Conservation (phyloP, 2,113 vertebrate species). For the Cochlearius cochlearius region DNA sequence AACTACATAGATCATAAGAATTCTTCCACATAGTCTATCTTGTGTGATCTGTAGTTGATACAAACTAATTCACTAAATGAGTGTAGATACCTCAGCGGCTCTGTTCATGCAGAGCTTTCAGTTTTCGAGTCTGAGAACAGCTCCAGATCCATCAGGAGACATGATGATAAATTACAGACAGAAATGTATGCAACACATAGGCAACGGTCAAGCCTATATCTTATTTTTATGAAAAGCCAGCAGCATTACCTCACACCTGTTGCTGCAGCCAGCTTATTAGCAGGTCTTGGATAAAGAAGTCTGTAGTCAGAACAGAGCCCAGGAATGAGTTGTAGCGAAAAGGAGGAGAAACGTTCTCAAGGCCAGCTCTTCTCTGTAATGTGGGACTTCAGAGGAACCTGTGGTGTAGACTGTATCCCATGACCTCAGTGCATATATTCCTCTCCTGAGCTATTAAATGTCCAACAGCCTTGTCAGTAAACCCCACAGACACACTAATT, state of each 20-base stretch:
- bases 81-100: background rate
- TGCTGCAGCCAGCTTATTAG: background rate
- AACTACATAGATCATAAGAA: background rate
- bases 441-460: background rate
- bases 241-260: background rate
- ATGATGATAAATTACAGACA: background rate
- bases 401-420: background rate
- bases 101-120: background rate
- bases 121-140: background rate
- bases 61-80: background rate
- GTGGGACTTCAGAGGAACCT: background rate
- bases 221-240: background rate
- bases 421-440: background rate
- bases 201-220: background rate
- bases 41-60: background rate
- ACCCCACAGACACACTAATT: background rate
- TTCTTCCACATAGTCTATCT: background rate
- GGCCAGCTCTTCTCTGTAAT: background rate
- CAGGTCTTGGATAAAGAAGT: background rate
- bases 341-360: background rate
- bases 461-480: background rate
- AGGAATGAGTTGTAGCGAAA: background rate
- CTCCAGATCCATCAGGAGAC: background rate
- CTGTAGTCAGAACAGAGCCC: background rate
- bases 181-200: background rate